Percentiles rank a stretch among this genome's conserved stretches.
Evolutionary conservation across 2,888 invertebrate species (phyloP).

Genomic region (Seira musarum): DNA sequence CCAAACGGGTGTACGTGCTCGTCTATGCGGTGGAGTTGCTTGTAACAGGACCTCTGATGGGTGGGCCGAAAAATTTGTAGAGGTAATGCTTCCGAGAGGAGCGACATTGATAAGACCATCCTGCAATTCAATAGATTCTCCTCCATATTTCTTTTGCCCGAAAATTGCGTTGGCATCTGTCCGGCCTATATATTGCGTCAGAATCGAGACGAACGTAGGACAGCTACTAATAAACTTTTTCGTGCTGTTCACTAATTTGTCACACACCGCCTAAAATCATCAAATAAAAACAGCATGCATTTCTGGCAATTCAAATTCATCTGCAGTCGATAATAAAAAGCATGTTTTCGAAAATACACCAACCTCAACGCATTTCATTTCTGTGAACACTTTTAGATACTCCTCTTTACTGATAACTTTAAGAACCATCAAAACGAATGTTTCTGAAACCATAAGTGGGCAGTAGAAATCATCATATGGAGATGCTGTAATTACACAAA

Average conservation of each 20-base stretch:
- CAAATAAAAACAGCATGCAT: no score
- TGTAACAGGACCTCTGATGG: constrained; percentile 91
- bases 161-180: constrained; percentile 65
- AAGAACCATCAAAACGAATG: constrained; percentile 87
- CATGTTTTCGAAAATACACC: constrained; percentile 23
- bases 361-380: constrained; percentile 69
- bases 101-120: constrained; percentile 92
- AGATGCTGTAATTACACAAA: no score
- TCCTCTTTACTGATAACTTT: constrained; percentile 85
- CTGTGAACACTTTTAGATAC: constrained; percentile 82
- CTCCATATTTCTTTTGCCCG: constrained; percentile 66
- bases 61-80: constrained; percentile 88
- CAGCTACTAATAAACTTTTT: constrained; percentile 67
- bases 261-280: constrained; percentile 65
- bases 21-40: constrained; percentile 84
- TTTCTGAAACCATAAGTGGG: constrained; percentile 80
- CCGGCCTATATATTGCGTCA: constrained; percentile 68
- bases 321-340: background rate
- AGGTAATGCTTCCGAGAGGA: constrained; percentile 86
- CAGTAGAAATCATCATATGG: constrained; percentile 69
- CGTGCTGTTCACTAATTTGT: constrained; percentile 67
- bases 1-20: constrained; percentile 95
- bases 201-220: constrained; percentile 67
- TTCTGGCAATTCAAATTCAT: no score
- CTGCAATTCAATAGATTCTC: constrained; percentile 76